Evolutionary conservation across 2,888 invertebrate genomes (phyloP), one percentile per base, ranked within the genome.

Genomic region (Acleris holmiana): DNA sequence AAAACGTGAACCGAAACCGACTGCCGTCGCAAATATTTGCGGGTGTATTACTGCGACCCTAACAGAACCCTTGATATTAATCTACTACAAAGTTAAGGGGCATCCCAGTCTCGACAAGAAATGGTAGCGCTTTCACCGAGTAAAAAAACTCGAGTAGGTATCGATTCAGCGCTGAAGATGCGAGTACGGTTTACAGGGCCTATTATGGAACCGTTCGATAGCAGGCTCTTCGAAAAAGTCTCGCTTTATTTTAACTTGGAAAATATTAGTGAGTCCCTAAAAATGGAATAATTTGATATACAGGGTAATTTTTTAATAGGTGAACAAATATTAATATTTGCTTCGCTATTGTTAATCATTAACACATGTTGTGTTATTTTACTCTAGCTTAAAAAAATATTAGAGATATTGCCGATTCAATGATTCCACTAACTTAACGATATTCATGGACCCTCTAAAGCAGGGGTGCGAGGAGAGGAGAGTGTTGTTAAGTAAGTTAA

Each of bases 121-220:
- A 74, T 68, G 70, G 71, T 71, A 75, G 75, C 76, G 72, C 70
- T 78, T 77, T 67, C 66, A 67, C 60, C 69, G 68, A 69, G 71
- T 73, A 61, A 63, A 81, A 81, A 81, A 79, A 77, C 73, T 80
- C 73, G 73, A 80, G 80, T 35, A 35, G 29, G 29, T 77, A 83
- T 84, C 83, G 83, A 85, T 84, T 82, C 71, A 63, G 69, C 78
- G 77, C 61, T 69, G 67, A 58, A 68, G 73, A 61, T n/a, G n/a
- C 23, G 40, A 53, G 54, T 47, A 55, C 40, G 23, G 19, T 19
- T n/a, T 10, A 21, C 15, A 56, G 44, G 29, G 49, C 56, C 18
- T 66, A 61, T 66, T 66, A 46, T 17, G 19, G 4, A 53, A 61
- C 46, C 48, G 8, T 13, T 49, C 23, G 53, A 61, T 35, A 61